Base-by-base conservation (phyloP, 2,797 vertebrate species). In the Clarias fuscus region DNA sequence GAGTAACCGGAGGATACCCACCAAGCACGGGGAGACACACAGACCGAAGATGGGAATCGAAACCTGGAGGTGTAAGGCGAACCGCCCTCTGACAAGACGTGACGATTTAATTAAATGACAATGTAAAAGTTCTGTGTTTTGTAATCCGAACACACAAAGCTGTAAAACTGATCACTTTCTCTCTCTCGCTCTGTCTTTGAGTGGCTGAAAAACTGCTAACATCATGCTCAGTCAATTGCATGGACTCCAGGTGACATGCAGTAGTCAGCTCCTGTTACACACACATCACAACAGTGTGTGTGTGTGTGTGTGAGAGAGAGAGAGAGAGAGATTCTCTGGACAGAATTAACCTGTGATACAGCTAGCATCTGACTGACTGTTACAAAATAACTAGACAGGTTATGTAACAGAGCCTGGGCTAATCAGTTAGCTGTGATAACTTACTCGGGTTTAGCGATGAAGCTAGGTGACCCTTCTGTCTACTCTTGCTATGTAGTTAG, bases 371-470 rank as follows among this genome's bases (percentile, higher is more conserved):
- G 15, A 56, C 4, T 7, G 43, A 17, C 43, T 17, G 73, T n/a
- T 48, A 73, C 40, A n/a, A 73, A 48, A 7, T 30, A 17, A 76
- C 56, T 58, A 58, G 30, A 58, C 30, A 11, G 17, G 27, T 77
- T 77, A 58, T 77, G 75, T 77, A 77, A 58, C 53, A 77, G 73
- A 58, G 75, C 15, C 73, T 58, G n/a, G 0, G 53, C 75, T 77
- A 58, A 77, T 77, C 53, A 30, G n/a, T 33, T 33, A 77, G 75
- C 75, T 77, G 10, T 20, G n/a, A n/a, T 30, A 59, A 58, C 75
- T 10, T 76, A 8, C 15, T 30, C 24, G 30, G 73, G 17, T 76
- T 76, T 27, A 27, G 48, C 72, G 43, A 58, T 22, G 7, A 76
- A 77, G 73, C 17, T 15, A 33, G 15, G 24, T 37, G 43, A 43